Evolutionary conservation across 2,797 vertebrate species (phyloP).

Genomic region (Tapirus indicus): DNA sequence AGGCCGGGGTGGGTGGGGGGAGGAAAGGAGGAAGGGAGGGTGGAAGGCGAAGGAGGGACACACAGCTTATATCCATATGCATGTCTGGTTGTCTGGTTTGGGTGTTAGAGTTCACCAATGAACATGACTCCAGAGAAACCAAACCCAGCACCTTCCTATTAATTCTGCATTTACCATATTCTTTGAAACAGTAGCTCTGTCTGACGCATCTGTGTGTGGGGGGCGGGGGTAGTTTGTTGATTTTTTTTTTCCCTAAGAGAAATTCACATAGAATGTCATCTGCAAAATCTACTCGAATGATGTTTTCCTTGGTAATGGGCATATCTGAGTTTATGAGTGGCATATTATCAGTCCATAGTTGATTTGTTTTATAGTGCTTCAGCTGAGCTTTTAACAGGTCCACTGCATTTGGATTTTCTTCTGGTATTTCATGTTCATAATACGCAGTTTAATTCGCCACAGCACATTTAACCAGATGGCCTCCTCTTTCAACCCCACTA

Average conservation of each 20-base stretch:
- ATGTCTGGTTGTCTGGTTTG: neutral
- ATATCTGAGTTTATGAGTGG: constrained; percentile 21
- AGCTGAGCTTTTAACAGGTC: constrained; percentile 61
- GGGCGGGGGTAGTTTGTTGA: neutral
- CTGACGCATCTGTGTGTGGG: neutral
- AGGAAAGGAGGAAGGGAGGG: too few relatives aligned
- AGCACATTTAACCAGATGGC: constrained; percentile 73
- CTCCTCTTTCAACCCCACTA: constrained; percentile 49
- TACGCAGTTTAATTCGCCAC: constrained; percentile 64
- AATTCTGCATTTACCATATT: constrained; percentile 33
- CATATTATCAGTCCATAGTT: constrained; percentile 54
- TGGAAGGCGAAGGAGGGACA: neutral
- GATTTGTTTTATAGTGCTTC: constrained; percentile 64
- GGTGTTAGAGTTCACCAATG: neutral
- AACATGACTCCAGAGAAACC: neutral
- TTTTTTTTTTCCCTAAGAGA: constrained; percentile 10
- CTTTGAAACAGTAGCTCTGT: constrained; percentile 44
- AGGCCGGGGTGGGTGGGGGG: neutral
- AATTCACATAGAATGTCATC: constrained; percentile 57
- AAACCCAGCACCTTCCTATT: constrained; percentile 7
- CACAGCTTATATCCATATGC: neutral
- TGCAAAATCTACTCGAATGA: constrained; percentile 63
- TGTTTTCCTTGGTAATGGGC: constrained; percentile 49
- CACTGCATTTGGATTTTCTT: constrained; percentile 76
- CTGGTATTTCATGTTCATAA: constrained; percentile 79